Conservation (phyloP, 2,888 invertebrate genomes). For the Caenorhabditis zanzibari region DNA sequence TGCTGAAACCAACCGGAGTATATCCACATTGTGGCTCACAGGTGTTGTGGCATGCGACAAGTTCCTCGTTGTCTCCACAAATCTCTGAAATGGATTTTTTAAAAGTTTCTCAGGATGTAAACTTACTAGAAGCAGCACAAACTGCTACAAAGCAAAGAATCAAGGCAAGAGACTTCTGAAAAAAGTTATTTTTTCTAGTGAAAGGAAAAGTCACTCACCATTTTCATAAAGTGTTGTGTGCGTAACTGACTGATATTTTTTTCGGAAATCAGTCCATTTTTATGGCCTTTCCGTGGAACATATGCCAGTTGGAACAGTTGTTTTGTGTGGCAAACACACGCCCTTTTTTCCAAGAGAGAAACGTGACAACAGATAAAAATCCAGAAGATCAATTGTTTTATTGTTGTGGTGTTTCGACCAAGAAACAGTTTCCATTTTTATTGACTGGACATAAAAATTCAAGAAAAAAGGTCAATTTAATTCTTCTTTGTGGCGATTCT, state of each 20-base stretch:
- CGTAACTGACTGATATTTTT: slow-evolving; percentile 17
- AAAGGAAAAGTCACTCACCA: slow-evolving; percentile 27
- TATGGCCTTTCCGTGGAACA: slow-evolving; percentile 15
- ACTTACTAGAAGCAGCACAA: slow-evolving; percentile 20
- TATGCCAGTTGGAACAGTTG: slow-evolving; percentile 33
- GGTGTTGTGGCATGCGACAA: slow-evolving; percentile 51
- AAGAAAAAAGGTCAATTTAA: slow-evolving; percentile 1
- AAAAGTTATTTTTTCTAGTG: not conserved
- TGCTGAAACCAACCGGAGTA: slow-evolving; percentile 25
- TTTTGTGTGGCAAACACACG: slow-evolving; percentile 13
- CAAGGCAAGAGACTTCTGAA: slow-evolving; percentile 24
- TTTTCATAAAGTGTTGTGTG: not conserved
- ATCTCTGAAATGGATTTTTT: slow-evolving; percentile 15
- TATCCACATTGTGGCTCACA: slow-evolving; percentile 64
- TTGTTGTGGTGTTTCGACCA: slow-evolving; percentile 4
- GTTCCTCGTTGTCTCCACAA: slow-evolving; percentile 51
- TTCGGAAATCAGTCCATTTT: not conserved
- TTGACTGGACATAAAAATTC: not conserved
- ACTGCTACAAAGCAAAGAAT: slow-evolving; percentile 4
- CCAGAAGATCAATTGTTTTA: slow-evolving; percentile 12
- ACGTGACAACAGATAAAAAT: slow-evolving; percentile 16
- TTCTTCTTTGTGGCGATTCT: slow-evolving; percentile 1
- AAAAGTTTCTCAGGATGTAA: not conserved
- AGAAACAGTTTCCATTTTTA: not conserved
- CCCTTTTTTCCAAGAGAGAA: slow-evolving; percentile 19